Base-by-base conservation (phyloP, 2,113 vertebrate species). In the Amblyopsis rosae region DNA sequence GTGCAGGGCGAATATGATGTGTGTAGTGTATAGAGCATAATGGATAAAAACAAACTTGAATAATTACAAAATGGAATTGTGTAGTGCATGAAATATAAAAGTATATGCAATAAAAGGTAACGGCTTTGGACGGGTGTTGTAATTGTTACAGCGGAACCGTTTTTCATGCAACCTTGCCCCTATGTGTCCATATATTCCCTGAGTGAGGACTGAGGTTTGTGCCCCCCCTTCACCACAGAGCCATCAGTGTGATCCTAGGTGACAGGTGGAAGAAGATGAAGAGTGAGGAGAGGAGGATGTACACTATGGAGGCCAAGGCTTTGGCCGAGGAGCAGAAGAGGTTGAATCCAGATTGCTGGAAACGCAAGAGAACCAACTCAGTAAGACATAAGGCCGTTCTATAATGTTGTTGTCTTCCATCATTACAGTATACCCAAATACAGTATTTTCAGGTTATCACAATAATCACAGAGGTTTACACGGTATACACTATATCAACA, bases 181-280 rank as follows among this genome's bases (percentile, higher is more conserved):
- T 41, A 8, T 41, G 7, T 41, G 7, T 5, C 7, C 0, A 8
- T 5, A 41, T 41, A 41, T 41, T 41, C 35, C 35, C 7, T 41
- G 35, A 41, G 35, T 41, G 35, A 41, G 35, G 35, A 7, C 35
- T 41, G 35, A 51, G 4, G 49, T 10, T 51, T 51, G 49, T 51
- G 11, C 9, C 19, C 15, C 51, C 61, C 17, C 73, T 66, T 54
- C 1, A 17, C 55, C 90, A 53, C 89, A 99, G 98, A 95, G 98
- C 98, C 94, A 99, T 99, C 89, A 99, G 98, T 72, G 98, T 99
- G 91, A 99, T 99, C 87, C 94, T 99, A 12, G 98, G 98, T 53
- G 98, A 99, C 89, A 96, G 95, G 92, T 99, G 98, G 98, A 99
- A 99, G 94, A 99, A 98, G 85, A 99, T 99, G 98, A 98, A 97